Conservation (phyloP, 2,888 invertebrate species). For the Dinocampus coccinellae region DNA sequence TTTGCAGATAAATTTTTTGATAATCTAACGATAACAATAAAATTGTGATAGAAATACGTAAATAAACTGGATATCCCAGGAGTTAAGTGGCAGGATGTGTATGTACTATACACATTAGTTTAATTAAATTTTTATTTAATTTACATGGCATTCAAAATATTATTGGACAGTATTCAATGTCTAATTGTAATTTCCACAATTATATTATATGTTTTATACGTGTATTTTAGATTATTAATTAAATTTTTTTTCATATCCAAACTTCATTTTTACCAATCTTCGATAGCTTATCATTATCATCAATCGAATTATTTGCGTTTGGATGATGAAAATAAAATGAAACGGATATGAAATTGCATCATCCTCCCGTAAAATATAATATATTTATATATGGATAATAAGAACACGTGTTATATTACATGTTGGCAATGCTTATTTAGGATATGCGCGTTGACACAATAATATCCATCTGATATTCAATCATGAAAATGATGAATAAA, state of each 20-base stretch:
- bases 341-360: background rate
- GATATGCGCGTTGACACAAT: constrained; percentile 23
- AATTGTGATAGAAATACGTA: background rate
- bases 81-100: background rate
- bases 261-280: background rate
- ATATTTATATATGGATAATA: background rate
- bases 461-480: constrained; percentile 25
- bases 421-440: constrained; percentile 16
- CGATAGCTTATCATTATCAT: background rate
- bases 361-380: background rate
- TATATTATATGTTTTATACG: too few species aligned
- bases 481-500: background rate
- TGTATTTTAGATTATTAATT: background rate
- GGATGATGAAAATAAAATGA: background rate
- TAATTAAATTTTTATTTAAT: background rate
- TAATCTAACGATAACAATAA: background rate
- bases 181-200: too few species aligned
- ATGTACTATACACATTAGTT: background rate
- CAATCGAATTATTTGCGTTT: background rate
- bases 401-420: constrained; percentile 4
- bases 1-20: background rate
- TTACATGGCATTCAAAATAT: too few species aligned
- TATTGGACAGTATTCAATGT: too few species aligned
- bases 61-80: background rate
- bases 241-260: background rate